Conservation (phyloP, 2,797 vertebrate genomes). For the Neomorphus geoffroyi region DNA sequence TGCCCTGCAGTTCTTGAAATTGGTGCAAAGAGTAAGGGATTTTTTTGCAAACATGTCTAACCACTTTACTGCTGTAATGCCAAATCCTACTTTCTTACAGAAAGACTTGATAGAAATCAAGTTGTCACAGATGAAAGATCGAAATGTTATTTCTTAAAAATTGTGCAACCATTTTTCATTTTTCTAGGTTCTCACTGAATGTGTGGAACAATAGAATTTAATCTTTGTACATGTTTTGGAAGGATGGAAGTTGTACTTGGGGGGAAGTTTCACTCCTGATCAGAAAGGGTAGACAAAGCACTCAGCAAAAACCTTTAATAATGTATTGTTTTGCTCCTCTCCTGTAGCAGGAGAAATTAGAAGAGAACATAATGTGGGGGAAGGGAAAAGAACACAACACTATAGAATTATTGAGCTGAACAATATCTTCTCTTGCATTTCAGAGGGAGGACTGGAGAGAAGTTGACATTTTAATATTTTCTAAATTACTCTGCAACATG, state of each 20-base stretch:
- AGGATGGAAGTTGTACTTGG: neutral
- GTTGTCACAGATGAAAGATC: neutral
- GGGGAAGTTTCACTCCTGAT: neutral
- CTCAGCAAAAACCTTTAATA: neutral
- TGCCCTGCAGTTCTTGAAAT: neutral
- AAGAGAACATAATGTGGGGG: neutral
- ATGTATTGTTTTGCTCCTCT: neutral
- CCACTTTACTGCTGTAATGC: neutral
- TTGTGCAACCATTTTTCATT: neutral
- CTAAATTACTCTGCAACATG: constrained; percentile 42
- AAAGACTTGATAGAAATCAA: neutral
- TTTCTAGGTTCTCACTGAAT: neutral
- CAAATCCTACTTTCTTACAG: neutral
- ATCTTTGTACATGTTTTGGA: neutral
- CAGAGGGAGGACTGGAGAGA: neutral
- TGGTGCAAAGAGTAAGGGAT: neutral
- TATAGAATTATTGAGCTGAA: constrained; percentile 15
- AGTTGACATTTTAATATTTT: constrained; percentile 63
- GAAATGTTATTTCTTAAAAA: neutral
- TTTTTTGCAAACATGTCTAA: neutral
- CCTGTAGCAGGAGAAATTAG: constrained; percentile 10
- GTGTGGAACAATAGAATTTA: neutral
- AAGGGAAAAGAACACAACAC: neutral
- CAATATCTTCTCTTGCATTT: constrained; percentile 13
- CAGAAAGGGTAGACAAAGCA: neutral